Evolutionary conservation across 1,140 invertebrate species (phyloP), one percentile per base, ranked within the genome.

Genomic region (Sycophila sp.): DNA sequence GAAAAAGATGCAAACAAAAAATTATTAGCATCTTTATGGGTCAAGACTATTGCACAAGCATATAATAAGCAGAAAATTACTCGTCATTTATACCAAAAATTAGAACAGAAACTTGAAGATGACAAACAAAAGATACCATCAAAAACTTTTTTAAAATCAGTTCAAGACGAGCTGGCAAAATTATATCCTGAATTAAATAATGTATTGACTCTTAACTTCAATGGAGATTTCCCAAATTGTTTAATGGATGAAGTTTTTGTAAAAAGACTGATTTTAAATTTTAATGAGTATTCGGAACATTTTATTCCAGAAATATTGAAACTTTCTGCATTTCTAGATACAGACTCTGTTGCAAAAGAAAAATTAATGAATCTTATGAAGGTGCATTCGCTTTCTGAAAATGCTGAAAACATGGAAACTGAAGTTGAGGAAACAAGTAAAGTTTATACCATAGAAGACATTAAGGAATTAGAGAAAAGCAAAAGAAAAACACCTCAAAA

Each of bases 21-120:
- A 69, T 73, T 77, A n/a, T 75, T 87, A 26, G 87, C 87, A 63
- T 85, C 88, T 28, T 76, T 88, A 47, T 90, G 89, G 89, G 77
- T 89, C 8, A 85, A 81, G 59, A 79, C 87, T 69, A 87, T 90
- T 72, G 78, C 85, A 22, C 78, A 80, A 38, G 83, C 86, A 40
- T 81, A 88, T 24, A 58, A 81, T 34, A 89, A 87, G 76, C 77
- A 85, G 26, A 82, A 82, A 68, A 45, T 76, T 7, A 82, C 85
- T 73, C 73, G 78, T 30, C 58, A 75, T 36, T 81, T 81, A 69
- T 75, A 79, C 36, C 77, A 83, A 45, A 64, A 34, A 24, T 22
- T 84, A 4, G 77, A 84, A 45, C 75, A 83, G 62, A 38, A 75
- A 6, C 49, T 71, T 7, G 75, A 80, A 24, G 19, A 53, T 2